These are phyloP conservation scores for Sceloporus undulatus DNA, from an alignment of 2,113 vertebrate species.

Conservation along the genomic window DNA sequence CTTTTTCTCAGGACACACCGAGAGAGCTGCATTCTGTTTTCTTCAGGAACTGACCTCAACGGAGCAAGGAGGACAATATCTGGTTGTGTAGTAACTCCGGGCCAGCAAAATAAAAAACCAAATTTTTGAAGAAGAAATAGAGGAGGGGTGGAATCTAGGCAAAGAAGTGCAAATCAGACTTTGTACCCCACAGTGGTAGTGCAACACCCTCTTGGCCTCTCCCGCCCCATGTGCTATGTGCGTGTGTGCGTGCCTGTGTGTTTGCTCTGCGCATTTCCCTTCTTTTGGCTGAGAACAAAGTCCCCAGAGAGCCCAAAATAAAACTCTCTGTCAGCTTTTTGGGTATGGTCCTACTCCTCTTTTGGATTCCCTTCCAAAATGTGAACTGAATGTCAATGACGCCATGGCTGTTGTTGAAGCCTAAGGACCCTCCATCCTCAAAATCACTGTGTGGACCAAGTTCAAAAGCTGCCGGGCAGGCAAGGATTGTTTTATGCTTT, in stretches of 20 bases:
- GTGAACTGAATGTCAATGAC: neutral
- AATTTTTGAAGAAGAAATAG: neutral
- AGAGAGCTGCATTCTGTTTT: slow-evolving; percentile 47
- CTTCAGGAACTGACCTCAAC: slow-evolving; percentile 23
- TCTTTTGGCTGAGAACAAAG: slow-evolving; percentile 60
- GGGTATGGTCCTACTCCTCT: slow-evolving; percentile 51
- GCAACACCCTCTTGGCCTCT: slow-evolving; percentile 21
- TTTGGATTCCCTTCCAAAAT: slow-evolving; percentile 19
- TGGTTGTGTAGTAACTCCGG: neutral
- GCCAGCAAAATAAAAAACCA: neutral
- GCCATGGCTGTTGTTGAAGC: slow-evolving; percentile 24
- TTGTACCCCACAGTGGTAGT: neutral
- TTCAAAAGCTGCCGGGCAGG: neutral
- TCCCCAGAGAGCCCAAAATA: slow-evolving; percentile 60
- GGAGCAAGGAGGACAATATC: slow-evolving; percentile 24
- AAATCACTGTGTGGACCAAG: neutral
- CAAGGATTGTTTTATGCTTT: neutral
- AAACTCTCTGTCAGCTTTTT: slow-evolving; percentile 59
- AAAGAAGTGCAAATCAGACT: slow-evolving; percentile 13
- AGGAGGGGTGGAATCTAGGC: slow-evolving; percentile 22
- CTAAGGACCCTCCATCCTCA: slow-evolving; percentile 20
- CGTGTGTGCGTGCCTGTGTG: slow-evolving; percentile 6
- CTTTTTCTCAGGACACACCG: slow-evolving; percentile 43
- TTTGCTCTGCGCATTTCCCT: slow-evolving; percentile 63
- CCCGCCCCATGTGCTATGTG: slow-evolving; percentile 37